Percentiles rank a stretch among this genome's conserved stretches.
Evolutionary conservation across 2,113 vertebrate genomes (phyloP).

Genomic region (Geococcyx californianus): DNA sequence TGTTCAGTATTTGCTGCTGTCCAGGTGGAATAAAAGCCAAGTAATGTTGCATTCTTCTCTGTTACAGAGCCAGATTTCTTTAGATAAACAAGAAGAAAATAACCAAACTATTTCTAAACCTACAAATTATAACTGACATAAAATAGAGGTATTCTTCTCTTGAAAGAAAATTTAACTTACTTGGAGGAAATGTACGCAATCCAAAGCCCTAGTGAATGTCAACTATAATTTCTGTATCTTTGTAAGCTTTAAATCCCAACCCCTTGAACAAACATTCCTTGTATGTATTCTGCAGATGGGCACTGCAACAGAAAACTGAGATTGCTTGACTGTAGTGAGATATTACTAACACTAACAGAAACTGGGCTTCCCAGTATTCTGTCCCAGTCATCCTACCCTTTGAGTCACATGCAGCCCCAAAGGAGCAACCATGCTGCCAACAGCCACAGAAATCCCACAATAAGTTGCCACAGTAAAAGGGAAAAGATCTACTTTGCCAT

Average conservation of each 20-base stretch:
- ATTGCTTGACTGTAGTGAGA: neutral
- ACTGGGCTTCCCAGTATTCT: neutral
- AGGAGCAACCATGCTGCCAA: neutral
- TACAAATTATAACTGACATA: neutral
- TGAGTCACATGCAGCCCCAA: fast-evolving
- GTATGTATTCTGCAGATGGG: neutral
- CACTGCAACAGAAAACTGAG: neutral
- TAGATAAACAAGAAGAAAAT: neutral
- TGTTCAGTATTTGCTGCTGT: neutral
- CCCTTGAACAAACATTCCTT: neutral
- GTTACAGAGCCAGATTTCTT: neutral
- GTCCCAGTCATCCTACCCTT: neutral
- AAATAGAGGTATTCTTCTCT: neutral
- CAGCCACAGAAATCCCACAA: neutral
- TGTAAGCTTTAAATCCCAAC: neutral
- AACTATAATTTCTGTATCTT: neutral
- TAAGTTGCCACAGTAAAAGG: neutral
- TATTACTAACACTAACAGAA: neutral
- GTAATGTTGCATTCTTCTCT: neutral
- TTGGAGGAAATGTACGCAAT: neutral
- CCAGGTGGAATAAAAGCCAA: neutral
- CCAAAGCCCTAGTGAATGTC: neutral
- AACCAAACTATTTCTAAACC: neutral
- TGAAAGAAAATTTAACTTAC: neutral
- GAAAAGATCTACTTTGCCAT: neutral